Evolutionary conservation across 2,797 vertebrate genomes (phyloP), one percentile per base, ranked within the genome.

Genomic region (Melanotaenia nigrans): DNA sequence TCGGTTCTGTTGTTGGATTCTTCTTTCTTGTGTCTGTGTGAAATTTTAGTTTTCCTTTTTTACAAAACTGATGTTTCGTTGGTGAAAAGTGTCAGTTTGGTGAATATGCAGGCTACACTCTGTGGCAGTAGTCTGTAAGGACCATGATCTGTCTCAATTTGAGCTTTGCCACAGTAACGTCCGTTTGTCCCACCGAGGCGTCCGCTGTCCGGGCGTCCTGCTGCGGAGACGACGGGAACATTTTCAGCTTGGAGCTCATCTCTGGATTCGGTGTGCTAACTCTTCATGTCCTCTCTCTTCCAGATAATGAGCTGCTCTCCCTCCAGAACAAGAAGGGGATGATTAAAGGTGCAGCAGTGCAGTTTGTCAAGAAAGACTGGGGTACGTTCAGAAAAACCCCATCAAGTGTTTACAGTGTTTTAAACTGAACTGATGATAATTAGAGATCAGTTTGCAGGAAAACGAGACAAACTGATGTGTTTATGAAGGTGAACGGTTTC

Each of bases 231-330:
- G 8, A 3, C 3, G 56, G 64, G 18, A 0, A 88, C 82, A 85
- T 1, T 22, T 2, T 0, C 8, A 0, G 0, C 22, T 5, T 16
- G 51, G 33, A 1, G 7, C 2, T 13, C 0, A 0, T 36, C 0
- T 0, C 28, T 11, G 1, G 5, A 1, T 35, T 10, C 0, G 0
- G 8, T 0, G 0, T 5, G 0, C 42, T 78, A 0, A 62, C 6
- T 0, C 38, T 28, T 1, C 0, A 0, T 12, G 20, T 73, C 18
- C n/a, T 11, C 32, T 75, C 90, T 78, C 65, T 54, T 90, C 25
- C 91, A 99, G 98, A 89, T 69, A 96, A 95, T 40, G 90, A 96
- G 40, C 89, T 95, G 87, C 95, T 98, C 53, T 99, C 97, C 3
- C 85, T 97, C 45, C 83, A 92, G 68, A 96, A 94, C 65, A 99